Conservation (phyloP, 2,113 vertebrate species). For the Loxodonta africana region DNA sequence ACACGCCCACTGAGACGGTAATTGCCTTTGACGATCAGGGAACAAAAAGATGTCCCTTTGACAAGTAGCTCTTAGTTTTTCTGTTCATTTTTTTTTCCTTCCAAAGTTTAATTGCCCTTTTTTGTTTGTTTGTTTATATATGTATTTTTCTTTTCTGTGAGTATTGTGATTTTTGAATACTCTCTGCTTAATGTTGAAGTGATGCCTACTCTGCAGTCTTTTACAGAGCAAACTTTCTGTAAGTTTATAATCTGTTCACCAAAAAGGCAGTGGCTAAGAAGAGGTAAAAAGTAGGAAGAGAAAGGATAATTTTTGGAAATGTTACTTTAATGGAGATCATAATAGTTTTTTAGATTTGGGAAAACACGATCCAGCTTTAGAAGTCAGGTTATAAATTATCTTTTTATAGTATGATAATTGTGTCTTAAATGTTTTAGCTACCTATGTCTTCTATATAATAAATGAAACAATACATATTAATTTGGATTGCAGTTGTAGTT, state of each 20-base stretch:
- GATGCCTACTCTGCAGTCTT: neutral
- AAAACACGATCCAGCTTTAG: slow-evolving; percentile 28
- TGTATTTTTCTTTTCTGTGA: neutral
- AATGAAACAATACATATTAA: neutral
- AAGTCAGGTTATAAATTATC: neutral
- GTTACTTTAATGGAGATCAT: neutral
- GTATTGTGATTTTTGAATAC: neutral
- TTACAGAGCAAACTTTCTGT: neutral
- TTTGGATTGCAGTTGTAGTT: neutral
- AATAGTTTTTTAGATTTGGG: neutral
- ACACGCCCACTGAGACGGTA: slow-evolving; percentile 97
- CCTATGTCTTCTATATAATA: neutral
- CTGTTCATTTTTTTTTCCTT: neutral
- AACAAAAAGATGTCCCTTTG: neutral
- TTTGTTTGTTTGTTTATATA: neutral
- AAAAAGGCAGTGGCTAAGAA: neutral
- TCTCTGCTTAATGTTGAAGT: slow-evolving; percentile 32
- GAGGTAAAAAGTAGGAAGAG: neutral
- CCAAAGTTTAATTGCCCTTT: neutral
- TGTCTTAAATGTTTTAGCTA: slow-evolving; percentile 23
- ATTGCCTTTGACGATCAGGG: neutral
- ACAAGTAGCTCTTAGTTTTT: slow-evolving; percentile 27
- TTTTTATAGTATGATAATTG: neutral
- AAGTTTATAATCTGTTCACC: neutral
- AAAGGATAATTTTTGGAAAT: slow-evolving; percentile 10